Evolutionary conservation across 2,888 invertebrate species (phyloP), one percentile per base, ranked within the genome.

Genomic region (Chrysolina haemoptera): DNA sequence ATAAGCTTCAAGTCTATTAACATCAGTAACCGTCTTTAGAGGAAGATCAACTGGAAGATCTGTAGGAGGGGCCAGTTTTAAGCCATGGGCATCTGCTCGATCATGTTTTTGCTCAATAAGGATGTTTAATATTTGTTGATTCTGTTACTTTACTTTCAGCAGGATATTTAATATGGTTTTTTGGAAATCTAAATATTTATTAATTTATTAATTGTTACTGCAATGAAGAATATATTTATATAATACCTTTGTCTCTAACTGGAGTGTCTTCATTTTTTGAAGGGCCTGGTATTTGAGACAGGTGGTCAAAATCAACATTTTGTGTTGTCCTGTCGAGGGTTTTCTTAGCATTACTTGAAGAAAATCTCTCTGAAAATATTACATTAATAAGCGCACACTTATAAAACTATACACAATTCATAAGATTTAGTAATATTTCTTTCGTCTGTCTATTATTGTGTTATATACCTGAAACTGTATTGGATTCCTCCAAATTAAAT

Each of bases 21-120:
- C 59, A 59, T 59, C 59, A 59, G 59, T 59, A 59, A 59, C 59
- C 59, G 59, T 59, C 59, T 59, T 59, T 59, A 59, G 59, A 59
- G 59, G 59, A 59, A 59, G 59, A 59, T 59, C 59, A 59, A 20
- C 59, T 59, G 59, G 59, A 59, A 59, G 59, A 59, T 59, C n/a
- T 59, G 59, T 59, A 59, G 59, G 59, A 59, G 59, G 59, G 59
- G 59, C 59, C 20, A 59, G 59, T 59, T 59, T 59, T 27, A 59
- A 59, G 27, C 59, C 59, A 59, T 14, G 59, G 59, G 59, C 59
- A 59, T 59, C 59, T 27, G n/a, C n/a, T n/a, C 59, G 59, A 59
- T 59, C 59, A 14, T 59, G 59, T 59, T 59, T 59, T 59, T 59
- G 59, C 59, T 59, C 59, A 59, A 59, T 59, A 59, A 59, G 59